Percentiles rank a stretch among this genome's conserved stretches.
phyloP scores from a whole-genome alignment of 2,113 vertebrate genomes.

The Neotoma lepida region DNA sequence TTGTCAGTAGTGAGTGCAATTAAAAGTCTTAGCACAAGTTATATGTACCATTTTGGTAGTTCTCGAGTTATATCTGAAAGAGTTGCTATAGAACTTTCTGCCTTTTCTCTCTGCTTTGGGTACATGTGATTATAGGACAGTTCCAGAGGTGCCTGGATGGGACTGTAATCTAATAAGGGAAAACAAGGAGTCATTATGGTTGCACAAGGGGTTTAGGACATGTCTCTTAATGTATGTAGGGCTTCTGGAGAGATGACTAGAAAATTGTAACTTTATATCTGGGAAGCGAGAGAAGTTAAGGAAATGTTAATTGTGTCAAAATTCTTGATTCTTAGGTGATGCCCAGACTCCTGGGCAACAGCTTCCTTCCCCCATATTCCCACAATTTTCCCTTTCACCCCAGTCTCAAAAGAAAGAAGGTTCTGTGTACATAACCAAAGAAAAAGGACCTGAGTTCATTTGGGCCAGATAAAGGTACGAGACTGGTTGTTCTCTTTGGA shows the following conservation, averaged over 20 bases:
- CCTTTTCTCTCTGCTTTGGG: background rate
- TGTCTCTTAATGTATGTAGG: background rate
- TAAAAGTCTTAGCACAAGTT: background rate
- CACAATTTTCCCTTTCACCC: background rate
- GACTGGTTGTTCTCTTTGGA: conserved; percentile 28
- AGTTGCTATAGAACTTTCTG: background rate
- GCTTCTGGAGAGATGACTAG: background rate
- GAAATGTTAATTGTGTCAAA: background rate
- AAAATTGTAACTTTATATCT: background rate
- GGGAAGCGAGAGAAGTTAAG: background rate
- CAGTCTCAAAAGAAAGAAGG: background rate
- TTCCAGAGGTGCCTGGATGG: background rate
- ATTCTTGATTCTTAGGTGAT: background rate
- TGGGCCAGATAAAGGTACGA: background rate
- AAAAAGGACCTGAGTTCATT: conserved; percentile 16
- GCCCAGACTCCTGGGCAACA: background rate
- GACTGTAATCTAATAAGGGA: background rate
- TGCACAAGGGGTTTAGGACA: background rate
- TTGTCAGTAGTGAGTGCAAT: background rate
- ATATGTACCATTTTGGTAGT: background rate
- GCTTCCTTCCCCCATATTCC: background rate
- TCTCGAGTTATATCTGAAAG: background rate
- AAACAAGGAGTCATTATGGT: background rate
- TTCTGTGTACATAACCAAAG: background rate
- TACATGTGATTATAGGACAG: background rate